These are phyloP conservation scores for Urocolius indicus DNA, from an alignment of 2,113 vertebrate genomes.

Conservation along the genomic window DNA sequence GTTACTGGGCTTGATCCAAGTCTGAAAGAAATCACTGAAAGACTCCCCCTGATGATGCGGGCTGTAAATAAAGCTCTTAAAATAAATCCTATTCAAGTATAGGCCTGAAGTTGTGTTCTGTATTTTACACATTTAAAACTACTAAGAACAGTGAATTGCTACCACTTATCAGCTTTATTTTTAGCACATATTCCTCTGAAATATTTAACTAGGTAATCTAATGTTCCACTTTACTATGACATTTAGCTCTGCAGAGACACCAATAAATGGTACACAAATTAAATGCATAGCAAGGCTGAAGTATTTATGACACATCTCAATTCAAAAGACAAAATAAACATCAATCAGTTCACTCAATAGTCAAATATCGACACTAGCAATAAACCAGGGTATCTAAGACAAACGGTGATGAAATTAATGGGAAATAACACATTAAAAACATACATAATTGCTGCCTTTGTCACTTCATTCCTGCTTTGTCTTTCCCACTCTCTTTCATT, in stretches of 20 bases:
- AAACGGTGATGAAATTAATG: not conserved
- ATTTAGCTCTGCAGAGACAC: constrained; percentile 21
- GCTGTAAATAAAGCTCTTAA: constrained; percentile 33
- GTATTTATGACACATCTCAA: not conserved
- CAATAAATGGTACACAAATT: constrained; percentile 7
- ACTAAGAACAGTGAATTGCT: not conserved
- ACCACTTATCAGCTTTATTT: constrained; percentile 15
- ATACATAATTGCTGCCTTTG: not conserved
- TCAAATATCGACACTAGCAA: not conserved
- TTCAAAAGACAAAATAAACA: not conserved
- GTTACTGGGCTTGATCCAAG: not conserved
- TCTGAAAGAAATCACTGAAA: not conserved
- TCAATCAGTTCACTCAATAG: not conserved
- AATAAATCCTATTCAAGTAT: constrained; percentile 12
- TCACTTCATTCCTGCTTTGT: not conserved
- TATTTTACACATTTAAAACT: constrained; percentile 28
- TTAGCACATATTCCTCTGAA: constrained; percentile 32
- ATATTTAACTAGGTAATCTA: constrained; percentile 41
- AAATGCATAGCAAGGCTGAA: not conserved
- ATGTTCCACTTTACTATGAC: constrained; percentile 12
- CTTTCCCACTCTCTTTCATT: not conserved
- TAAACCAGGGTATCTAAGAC: not conserved
- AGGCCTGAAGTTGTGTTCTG: not conserved
- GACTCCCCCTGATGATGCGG: not conserved
- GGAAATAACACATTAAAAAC: not conserved